Conservation (phyloP, 2,888 invertebrate genomes). For the Hemithea aestivaria region DNA sequence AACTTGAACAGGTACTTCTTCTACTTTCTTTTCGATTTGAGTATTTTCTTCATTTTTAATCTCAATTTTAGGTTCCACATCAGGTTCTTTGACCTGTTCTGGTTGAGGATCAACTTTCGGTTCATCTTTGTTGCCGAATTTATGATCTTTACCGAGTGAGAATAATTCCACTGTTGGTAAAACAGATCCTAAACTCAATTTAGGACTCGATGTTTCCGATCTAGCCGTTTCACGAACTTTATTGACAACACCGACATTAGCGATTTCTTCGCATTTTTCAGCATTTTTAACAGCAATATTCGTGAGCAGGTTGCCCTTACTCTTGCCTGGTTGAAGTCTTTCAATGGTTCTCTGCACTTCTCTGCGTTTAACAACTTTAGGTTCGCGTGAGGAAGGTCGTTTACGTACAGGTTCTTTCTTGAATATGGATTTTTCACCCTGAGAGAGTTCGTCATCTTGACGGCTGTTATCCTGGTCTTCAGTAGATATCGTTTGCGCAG, state of each 20-base stretch:
- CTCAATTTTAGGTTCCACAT: slow-evolving; percentile 28
- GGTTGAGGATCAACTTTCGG: slow-evolving; percentile 27
- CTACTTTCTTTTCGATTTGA: slow-evolving; percentile 34
- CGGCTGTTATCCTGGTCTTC: slow-evolving; percentile 78
- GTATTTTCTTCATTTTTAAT: slow-evolving; percentile 17
- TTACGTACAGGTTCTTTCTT: slow-evolving; percentile 72
- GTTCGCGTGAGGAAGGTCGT: slow-evolving; percentile 63
- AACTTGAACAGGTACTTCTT: slow-evolving; percentile 39
- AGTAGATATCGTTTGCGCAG: slow-evolving; percentile 81
- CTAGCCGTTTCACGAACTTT: slow-evolving; percentile 81
- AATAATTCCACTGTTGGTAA: slow-evolving; percentile 85
- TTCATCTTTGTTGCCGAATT: slow-evolving; percentile 66
- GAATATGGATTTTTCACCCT: slow-evolving; percentile 53
- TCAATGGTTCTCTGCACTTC: slow-evolving; percentile 91
- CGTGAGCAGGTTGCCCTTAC: slow-evolving; percentile 90
- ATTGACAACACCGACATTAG: slow-evolving; percentile 72
- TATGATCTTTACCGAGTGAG: slow-evolving; percentile 82
- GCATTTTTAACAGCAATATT: slow-evolving; percentile 79
- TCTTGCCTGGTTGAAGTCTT: slow-evolving; percentile 90
- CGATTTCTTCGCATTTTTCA: slow-evolving; percentile 79
- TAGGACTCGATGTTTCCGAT: slow-evolving; percentile 85
- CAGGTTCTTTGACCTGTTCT: slow-evolving; percentile 20
- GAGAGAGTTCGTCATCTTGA: slow-evolving; percentile 61
- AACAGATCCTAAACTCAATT: slow-evolving; percentile 91
- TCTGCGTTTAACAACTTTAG: slow-evolving; percentile 74